Evolutionary conservation across 2,113 vertebrate species (phyloP).

Genomic region (Festucalex cinctus): DNA sequence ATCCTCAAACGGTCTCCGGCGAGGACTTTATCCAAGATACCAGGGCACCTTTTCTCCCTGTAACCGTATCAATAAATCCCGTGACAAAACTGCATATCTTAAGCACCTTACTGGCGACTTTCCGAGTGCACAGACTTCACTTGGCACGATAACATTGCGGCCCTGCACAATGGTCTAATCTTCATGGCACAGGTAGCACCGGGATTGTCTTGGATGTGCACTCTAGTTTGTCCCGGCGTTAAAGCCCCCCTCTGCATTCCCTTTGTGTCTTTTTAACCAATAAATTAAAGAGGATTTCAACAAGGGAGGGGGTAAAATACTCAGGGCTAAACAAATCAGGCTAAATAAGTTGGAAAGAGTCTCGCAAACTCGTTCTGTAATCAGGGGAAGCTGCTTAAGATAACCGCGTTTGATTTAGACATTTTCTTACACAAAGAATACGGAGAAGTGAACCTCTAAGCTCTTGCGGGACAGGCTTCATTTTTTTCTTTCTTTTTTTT

Average conservation of each 20-base stretch:
- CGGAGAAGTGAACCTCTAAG: slow-evolving; percentile 69
- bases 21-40: slow-evolving; percentile 62
- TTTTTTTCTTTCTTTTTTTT: background rate
- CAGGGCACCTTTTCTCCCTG: slow-evolving; percentile 64
- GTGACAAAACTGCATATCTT: slow-evolving; percentile 71
- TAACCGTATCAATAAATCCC: slow-evolving; percentile 71
- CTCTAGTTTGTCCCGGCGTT: slow-evolving; percentile 73
- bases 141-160: slow-evolving; percentile 74
- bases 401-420: slow-evolving; percentile 73
- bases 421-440: slow-evolving; percentile 64
- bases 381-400: slow-evolving; percentile 69
- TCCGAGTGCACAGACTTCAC: slow-evolving; percentile 61
- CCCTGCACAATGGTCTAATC: slow-evolving; percentile 74
- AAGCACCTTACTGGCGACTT: slow-evolving; percentile 74
- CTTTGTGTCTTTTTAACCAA: slow-evolving; percentile 75
- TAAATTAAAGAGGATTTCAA: slow-evolving; percentile 77
- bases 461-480: slow-evolving; percentile 59
- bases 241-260: slow-evolving; percentile 66
- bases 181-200: slow-evolving; percentile 77
- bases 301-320: slow-evolving; percentile 47
- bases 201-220: slow-evolving; percentile 77
- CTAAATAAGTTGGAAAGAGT: slow-evolving; percentile 74
- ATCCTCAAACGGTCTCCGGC: slow-evolving; percentile 35
- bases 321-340: slow-evolving; percentile 72
- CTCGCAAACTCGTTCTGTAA: slow-evolving; percentile 68